phyloP scores from a whole-genome alignment of 2,888 invertebrate genomes.

The Philaethria dido region DNA sequence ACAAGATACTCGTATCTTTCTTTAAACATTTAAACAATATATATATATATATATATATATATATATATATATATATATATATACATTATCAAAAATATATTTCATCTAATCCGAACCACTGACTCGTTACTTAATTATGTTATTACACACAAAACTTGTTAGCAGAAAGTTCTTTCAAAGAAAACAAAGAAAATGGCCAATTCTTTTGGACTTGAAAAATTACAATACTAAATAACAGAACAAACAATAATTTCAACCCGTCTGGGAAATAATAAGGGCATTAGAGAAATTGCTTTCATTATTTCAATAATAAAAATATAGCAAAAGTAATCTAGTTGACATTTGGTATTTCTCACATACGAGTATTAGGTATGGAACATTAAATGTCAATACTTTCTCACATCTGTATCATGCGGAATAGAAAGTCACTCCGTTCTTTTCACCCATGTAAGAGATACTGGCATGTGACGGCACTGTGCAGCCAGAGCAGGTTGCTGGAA shows the following conservation, averaged over 20 bases:
- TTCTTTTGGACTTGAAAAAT: constrained; percentile 31
- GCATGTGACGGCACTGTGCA: no score
- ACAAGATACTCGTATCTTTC: no score
- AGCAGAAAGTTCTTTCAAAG: constrained; percentile 1
- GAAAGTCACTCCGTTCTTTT: background rate
- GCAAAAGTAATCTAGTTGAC: constrained; percentile 14
- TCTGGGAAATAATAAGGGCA: constrained; percentile 33
- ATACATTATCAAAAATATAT: background rate
- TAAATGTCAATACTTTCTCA: background rate
- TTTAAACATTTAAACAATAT: no score
- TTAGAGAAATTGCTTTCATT: constrained; percentile 35
- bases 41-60: background rate
- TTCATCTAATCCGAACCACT: background rate
- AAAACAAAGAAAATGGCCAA: constrained; percentile 9
- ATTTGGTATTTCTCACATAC: constrained; percentile 21
- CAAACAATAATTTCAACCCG: constrained; percentile 30
- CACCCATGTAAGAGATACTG: no score
- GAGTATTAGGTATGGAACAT: no score
- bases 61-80: background rate
- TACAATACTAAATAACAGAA: constrained; percentile 30
- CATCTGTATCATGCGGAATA: background rate
- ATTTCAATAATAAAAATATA: constrained; percentile 22
- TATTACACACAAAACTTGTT: background rate
- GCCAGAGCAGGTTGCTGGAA: no score
- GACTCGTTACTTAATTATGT: background rate